A percentile compares a stretch with the other conserved stretches of the same genome.
phyloP scores from a whole-genome alignment of 2,113 vertebrate genomes.

The Neogale vison region DNA sequence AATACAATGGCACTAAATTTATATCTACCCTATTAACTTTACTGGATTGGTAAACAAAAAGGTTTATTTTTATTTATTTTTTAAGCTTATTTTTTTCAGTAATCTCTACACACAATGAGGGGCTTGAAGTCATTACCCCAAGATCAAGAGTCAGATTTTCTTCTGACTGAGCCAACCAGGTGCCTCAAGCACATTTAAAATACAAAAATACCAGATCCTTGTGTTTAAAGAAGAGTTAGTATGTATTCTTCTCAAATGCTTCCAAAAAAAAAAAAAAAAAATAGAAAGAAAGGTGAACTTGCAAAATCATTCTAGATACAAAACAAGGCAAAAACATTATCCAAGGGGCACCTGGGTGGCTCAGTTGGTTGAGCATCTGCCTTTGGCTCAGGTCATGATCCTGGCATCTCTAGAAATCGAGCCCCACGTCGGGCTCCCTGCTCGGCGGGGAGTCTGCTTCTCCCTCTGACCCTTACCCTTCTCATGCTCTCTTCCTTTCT shows the following conservation, averaged over 20 bases:
- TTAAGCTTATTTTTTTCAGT: background rate
- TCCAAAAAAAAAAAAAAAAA: background rate
- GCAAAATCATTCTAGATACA: background rate
- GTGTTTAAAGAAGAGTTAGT: background rate
- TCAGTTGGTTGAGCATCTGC: no score
- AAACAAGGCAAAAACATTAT: background rate
- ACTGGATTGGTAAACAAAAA: background rate
- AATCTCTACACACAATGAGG: background rate
- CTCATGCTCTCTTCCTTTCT: no score
- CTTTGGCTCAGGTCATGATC: no score
- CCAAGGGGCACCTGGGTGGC: no score
- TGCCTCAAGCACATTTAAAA: background rate
- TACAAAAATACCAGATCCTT: background rate
- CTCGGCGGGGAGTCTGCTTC: no score
- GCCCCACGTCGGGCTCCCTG: no score
- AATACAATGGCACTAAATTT: background rate
- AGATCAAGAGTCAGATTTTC: background rate
- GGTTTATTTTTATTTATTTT: background rate
- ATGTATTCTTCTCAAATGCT: background rate
- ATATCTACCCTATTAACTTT: background rate
- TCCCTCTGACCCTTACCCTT: no score
- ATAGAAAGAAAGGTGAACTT: background rate
- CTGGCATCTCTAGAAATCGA: no score
- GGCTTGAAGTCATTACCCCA: no score
- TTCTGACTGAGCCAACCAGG: background rate